These are phyloP conservation scores for Daubentonia madagascariensis DNA, from an alignment of 2,113 vertebrate genomes.

Conservation along the genomic window DNA sequence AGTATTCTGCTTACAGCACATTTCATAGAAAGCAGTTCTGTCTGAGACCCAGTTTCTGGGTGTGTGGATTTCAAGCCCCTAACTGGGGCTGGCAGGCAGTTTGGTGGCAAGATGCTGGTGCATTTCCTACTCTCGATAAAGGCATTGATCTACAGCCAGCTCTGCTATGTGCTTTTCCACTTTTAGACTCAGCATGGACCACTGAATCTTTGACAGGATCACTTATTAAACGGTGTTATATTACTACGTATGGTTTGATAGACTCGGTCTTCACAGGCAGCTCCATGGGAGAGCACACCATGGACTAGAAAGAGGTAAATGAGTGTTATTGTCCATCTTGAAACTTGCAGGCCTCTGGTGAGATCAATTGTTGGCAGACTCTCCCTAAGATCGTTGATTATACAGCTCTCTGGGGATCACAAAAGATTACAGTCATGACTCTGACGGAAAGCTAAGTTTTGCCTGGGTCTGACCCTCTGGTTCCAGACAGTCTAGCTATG, in stretches of 20 bases:
- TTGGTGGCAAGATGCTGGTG: background rate
- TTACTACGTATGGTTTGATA: background rate
- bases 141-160: background rate
- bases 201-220: background rate
- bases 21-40: background rate
- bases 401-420: slow-evolving; percentile 8
- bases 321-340: background rate
- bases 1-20: background rate
- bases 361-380: background rate
- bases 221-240: background rate
- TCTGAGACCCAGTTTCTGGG: background rate
- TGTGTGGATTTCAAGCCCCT: background rate
- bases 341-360: background rate
- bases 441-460: slow-evolving; percentile 35
- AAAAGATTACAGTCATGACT: slow-evolving; percentile 46
- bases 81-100: background rate
- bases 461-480: slow-evolving; percentile 38
- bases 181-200: background rate
- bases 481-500: slow-evolving; percentile 69
- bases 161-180: background rate
- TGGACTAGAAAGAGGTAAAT: background rate
- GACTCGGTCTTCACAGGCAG: background rate
- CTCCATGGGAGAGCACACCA: background rate
- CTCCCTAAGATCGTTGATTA: background rate
- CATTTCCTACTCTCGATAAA: background rate